These are phyloP conservation scores for Sylvia borin DNA, from an alignment of 2,797 vertebrate genomes.

Conservation along the genomic window DNA sequence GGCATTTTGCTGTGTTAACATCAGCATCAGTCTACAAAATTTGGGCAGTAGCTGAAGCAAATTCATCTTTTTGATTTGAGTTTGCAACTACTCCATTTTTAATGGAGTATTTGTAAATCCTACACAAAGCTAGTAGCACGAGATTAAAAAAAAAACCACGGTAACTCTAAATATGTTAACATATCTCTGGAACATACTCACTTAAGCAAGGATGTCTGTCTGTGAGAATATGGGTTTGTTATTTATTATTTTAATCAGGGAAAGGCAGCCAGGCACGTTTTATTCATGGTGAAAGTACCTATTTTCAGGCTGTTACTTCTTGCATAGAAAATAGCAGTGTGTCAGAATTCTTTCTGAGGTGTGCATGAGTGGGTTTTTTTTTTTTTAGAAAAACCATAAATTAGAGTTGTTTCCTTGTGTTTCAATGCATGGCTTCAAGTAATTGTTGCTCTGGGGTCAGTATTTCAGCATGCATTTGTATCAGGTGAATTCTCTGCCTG, in stretches of 20 bases:
- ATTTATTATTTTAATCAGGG: slow-evolving; percentile 2
- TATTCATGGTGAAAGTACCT: not conserved
- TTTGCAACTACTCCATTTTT: not conserved
- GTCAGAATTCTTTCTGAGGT: not conserved
- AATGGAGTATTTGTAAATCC: not conserved
- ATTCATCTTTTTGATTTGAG: not conserved
- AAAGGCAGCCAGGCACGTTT: not conserved
- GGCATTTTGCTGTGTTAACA: not conserved
- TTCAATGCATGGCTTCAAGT: not conserved
- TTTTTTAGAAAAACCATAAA: not conserved
- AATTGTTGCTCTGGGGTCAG: not conserved
- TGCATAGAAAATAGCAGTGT: not conserved
- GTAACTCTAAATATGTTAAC: not conserved
- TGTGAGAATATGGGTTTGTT: not conserved
- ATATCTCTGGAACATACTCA: not conserved
- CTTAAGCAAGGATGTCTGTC: not conserved
- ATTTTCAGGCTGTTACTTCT: not conserved
- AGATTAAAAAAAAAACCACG: not conserved
- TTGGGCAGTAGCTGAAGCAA: not conserved
- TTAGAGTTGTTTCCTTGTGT: not conserved
- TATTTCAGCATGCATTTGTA: not conserved
- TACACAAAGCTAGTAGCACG: not conserved
- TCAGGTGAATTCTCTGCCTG: not conserved
- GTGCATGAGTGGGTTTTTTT: not conserved
- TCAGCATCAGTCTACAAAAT: not conserved